These are phyloP conservation scores for human DNA, from an alignment of 2,113 vertebrate species.

Conservation along the genomic window GRCh38 chr3:144890001-144890500, in stretches of 20 bases:
- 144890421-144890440: background rate
- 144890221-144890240: background rate
- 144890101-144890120: background rate
- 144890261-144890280: background rate
- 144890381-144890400: background rate
- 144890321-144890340: background rate
- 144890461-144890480: background rate
- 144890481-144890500: background rate
- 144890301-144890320: background rate
- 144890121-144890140: background rate
- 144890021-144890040: background rate
- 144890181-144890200: accelerated
- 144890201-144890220: background rate
- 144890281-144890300: background rate
- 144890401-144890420: background rate
- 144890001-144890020: background rate
- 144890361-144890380: background rate
- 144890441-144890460: background rate
- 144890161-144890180: background rate
- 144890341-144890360: background rate
- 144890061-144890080: background rate
- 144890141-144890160: no score
- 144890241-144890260: background rate
- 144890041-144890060: background rate
- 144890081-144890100: background rate